phyloP scores from a whole-genome alignment of 2,888 invertebrate species.

The Tachina grossa region DNA sequence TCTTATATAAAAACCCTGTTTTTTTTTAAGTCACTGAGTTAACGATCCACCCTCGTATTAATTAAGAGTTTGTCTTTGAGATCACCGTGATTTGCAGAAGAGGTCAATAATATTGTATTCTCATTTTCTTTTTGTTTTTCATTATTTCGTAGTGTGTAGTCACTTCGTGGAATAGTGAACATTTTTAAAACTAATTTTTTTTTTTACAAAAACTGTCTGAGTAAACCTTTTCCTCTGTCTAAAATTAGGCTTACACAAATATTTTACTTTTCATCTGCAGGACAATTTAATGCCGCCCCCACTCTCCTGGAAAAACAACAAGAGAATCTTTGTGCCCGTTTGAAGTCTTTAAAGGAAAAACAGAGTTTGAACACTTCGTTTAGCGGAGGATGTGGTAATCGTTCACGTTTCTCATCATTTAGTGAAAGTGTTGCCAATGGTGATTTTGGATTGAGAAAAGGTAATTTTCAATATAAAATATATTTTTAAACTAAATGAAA shows the following conservation, averaged over 20 bases:
- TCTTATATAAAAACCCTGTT: no score
- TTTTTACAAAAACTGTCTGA: neutral
- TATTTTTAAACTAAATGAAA: no score
- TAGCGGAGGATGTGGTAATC: conserved; percentile 71
- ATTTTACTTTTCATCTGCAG: conserved; percentile 76
- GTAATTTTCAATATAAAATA: conserved; percentile 50
- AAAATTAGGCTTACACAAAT: neutral
- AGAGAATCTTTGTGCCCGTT: conserved; percentile 93
- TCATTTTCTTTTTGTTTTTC: no score
- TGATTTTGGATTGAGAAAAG: conserved; percentile 73
- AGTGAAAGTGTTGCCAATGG: conserved; percentile 68
- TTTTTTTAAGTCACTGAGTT: no score
- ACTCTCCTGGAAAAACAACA: conserved; percentile 93
- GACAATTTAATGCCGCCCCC: conserved; percentile 92
- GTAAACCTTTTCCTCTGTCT: neutral
- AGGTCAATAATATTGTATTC: no score
- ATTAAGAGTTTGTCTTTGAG: no score
- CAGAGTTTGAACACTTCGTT: conserved; percentile 73
- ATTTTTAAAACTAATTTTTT: no score
- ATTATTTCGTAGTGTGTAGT: no score
- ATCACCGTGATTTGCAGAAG: no score
- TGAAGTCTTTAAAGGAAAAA: conserved; percentile 82
- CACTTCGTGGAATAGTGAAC: no score
- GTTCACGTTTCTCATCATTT: conserved; percentile 66
- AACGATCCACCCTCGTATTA: no score